Base-by-base conservation (phyloP, 2,888 invertebrate species). In the Cheilosia variabilis region DNA sequence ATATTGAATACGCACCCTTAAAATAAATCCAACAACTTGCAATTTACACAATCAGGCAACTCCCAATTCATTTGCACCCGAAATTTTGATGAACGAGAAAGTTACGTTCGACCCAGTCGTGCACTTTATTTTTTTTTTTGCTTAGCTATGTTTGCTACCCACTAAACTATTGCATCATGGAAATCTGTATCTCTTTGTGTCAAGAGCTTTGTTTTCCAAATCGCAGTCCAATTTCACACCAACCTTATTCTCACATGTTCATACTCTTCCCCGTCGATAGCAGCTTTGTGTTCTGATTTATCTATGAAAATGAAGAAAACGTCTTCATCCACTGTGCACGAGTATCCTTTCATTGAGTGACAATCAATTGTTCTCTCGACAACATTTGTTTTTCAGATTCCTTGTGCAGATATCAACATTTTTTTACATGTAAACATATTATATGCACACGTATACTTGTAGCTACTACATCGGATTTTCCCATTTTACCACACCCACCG, bases 201-300 rank as follows among this genome's bases (percentile, higher is more conserved):
- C n/a, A 45, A 45, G n/a, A 22, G 31, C 2, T 63, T 50, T 31
- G 19, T 63, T n/a, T 53, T 27, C 24, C 52, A 34, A 52, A 66
- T 41, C 27, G 53, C 66, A 41, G 27, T 66, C 37, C 53, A 66
- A 37, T 37, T 24, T 52, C 65, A 19, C 34, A 41, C 4, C 24
- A 15, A 41, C 52, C 24, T 27, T 10, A 53, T 66, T 65, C 10
- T 24, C 37, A 13, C n/a, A 53, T 10, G 41, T 66, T 53, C 41
- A n/a, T n/a, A 13, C 34, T 34, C 31, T 50, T 50, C 15, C n/a
- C 19, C 6, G 7, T 41, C 13, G 7, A 53, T 17, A 10, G 13
- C 10, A 3, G 22, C 15, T 27, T n/a, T 66, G 27, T 31, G 19
- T 19, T 17, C 17, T 45, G 24, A 9, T 17, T 50, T 31, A 45